Percentiles rank a stretch among this genome's conserved stretches.
Conservation (phyloP, 2,113 vertebrate species). For the Scophthalmus maximus region DNA sequence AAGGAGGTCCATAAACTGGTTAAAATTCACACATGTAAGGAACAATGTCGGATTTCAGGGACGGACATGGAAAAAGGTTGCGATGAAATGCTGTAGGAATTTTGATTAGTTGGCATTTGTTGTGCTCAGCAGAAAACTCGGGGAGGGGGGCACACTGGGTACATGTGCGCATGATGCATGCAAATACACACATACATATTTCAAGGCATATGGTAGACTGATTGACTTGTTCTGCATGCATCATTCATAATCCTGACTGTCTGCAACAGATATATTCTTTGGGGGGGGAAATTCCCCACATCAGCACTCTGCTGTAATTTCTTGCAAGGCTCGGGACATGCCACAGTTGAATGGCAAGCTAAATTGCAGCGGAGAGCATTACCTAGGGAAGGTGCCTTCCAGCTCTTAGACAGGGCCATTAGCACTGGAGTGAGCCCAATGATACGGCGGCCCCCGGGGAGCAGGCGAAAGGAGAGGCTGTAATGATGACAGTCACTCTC, state of each 20-base stretch:
- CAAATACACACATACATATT: slow-evolving; percentile 20
- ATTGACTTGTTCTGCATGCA: slow-evolving; percentile 70
- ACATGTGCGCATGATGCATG: slow-evolving; percentile 7
- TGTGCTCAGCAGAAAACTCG: slow-evolving; percentile 68
- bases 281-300: slow-evolving; percentile 62
- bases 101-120: slow-evolving; percentile 64
- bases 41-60: slow-evolving; percentile 52
- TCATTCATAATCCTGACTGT: slow-evolving; percentile 76
- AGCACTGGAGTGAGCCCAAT: slow-evolving; percentile 73
- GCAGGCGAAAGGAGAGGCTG: slow-evolving; percentile 45
- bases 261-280: slow-evolving; percentile 61
- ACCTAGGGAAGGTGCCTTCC: slow-evolving; percentile 69
- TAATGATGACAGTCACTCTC: slow-evolving; percentile 68
- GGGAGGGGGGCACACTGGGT: slow-evolving; percentile 2
- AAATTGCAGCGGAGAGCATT: slow-evolving; percentile 73
- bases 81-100: slow-evolving; percentile 41
- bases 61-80: slow-evolving; percentile 30
- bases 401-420: slow-evolving; percentile 74
- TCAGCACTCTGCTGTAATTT: slow-evolving; percentile 75
- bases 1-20: slow-evolving; percentile 22
- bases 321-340: slow-evolving; percentile 64
- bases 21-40: slow-evolving; percentile 43
- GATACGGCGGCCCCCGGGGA: slow-evolving; percentile 63
- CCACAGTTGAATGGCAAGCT: slow-evolving; percentile 69
- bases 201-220: slow-evolving; percentile 45